Evolutionary conservation across 2,113 vertebrate genomes (phyloP), one percentile per base, ranked within the genome.

Genomic region (Bambusicola thoracicus): DNA sequence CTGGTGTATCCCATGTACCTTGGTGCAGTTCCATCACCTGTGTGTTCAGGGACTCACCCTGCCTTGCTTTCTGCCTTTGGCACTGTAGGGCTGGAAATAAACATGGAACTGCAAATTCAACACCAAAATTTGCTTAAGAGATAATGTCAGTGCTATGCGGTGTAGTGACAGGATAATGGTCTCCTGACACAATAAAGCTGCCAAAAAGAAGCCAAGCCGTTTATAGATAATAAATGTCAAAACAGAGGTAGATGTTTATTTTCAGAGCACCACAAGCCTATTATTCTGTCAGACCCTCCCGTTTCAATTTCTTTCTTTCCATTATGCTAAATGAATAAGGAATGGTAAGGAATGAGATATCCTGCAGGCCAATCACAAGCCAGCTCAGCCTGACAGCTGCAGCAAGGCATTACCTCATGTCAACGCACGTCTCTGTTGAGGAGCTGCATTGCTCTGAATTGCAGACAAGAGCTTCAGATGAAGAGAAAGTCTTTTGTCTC

Each of bases 201-300:
- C 81, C 93, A 93, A 70, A 92, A 95, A 79, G 44, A 85, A 97
- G 55, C 81, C 76, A 24, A 82, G 89, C 49, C 85, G 90, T 94
- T 94, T 90, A 92, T 82, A 85, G 88, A 90, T 94, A 94, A 93
- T 93, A 94, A 94, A 94, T 90, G 81, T 78, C 93, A 96, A 87
- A 70, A 81, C 1, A 0, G 51, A 95, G 83, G 88, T 92, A 91
- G 86, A 87, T 92, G 81, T 92, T 96, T 95, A 87, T 85, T 95
- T 95, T 81, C 84, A 85, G 84, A 89, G 63, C 75, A 89, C 89
- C 92, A 72, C 63, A 90, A 94, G 70, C 63, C 77, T 94, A 76
- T 95, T 95, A 94, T 68, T 67, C 86, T 94, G 93, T 94, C 94
- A 96, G 61, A 69, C 41, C 19, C 27, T 94, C 63, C 86, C 79